These are phyloP conservation scores for Drosophila meridionalis DNA, from an alignment of 2,888 invertebrate species.

Conservation along the genomic window DNA sequence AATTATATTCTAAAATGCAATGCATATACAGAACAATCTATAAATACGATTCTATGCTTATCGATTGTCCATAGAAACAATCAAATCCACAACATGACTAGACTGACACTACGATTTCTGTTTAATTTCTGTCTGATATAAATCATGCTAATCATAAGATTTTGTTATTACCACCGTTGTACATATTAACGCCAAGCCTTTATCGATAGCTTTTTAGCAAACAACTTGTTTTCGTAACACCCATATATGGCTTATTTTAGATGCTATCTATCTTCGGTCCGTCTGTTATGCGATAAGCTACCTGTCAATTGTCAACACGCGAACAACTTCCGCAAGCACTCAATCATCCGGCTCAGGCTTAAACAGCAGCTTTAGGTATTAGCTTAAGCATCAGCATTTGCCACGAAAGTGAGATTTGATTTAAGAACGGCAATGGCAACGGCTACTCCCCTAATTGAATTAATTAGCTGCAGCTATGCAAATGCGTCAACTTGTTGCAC, in stretches of 20 bases:
- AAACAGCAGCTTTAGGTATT: constrained; percentile 5
- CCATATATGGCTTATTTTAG: background rate
- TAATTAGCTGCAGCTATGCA: constrained; percentile 72
- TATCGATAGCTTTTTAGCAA: constrained; percentile 2
- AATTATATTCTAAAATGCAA: no score
- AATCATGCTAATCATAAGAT: background rate
- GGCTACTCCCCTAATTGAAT: constrained; percentile 67
- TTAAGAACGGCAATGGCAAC: constrained; percentile 23
- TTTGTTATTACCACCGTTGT: background rate
- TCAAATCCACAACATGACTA: no score
- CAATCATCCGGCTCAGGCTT: constrained; percentile 56
- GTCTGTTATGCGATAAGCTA: constrained; percentile 56
- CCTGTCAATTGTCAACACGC: constrained; percentile 73
- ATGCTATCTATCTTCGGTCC: constrained; percentile 29
- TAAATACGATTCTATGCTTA: background rate
- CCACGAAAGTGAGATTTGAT: constrained; percentile 41
- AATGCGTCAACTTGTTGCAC: constrained; percentile 51
- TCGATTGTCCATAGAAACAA: background rate
- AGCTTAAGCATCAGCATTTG: constrained; percentile 13
- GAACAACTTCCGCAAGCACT: constrained; percentile 75
- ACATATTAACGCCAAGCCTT: background rate
- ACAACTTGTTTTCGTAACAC: constrained; percentile 1
- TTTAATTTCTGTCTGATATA: no score
- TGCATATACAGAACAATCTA: background rate
- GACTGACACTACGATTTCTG: no score